Evolutionary conservation across 2,888 invertebrate genomes (phyloP), one percentile per base, ranked within the genome.

Genomic region (Ganaspis brasiliensis): DNA sequence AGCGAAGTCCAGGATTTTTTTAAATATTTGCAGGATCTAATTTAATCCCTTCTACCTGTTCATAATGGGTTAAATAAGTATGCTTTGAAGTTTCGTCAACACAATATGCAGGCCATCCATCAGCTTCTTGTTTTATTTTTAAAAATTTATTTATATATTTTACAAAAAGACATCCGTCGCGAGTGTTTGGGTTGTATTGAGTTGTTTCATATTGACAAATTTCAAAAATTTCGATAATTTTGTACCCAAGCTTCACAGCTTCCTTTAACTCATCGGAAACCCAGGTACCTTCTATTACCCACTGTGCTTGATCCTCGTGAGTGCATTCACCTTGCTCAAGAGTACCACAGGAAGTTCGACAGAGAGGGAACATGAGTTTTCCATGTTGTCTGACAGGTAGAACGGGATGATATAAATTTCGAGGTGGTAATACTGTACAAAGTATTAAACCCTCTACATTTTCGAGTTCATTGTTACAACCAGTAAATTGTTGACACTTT

Each of bases 311-410:
- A 12, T 86, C 78, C n/a, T 73, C 79, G 76, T 91, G 90, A 2
- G n/a, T 40, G 75, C 91, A 92, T 0, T 81, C 78, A 1, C 76
- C 55, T 52, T 84, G 80, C 57, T 80, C 77, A 55, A 84, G 56
- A 21, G 70, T 79, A 37, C 89, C 85, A 37, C 82, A 87, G 79
- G 90, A 90, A 0, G 81, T 83, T 10, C 84, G 79, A 83, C 91
- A 91, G 3, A 92, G 76, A 1, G 84, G 78, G 82, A 91, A 91
- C 79, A 88, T 84, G n/a, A 91, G 75, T 75, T 87, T 86, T 0
- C 81, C 80, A 70, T 86, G 82, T 56, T 85, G 83, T 74, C 82
- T 81, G 2, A 79, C 75, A 0, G 89, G 89, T 9, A 89, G 77
- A 0, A 90, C 86, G 4, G 88, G 89, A 35, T 86, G 85, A 72